Conservation (phyloP, 2,113 vertebrate genomes). For the Rhinolophus ferrumequinum region DNA sequence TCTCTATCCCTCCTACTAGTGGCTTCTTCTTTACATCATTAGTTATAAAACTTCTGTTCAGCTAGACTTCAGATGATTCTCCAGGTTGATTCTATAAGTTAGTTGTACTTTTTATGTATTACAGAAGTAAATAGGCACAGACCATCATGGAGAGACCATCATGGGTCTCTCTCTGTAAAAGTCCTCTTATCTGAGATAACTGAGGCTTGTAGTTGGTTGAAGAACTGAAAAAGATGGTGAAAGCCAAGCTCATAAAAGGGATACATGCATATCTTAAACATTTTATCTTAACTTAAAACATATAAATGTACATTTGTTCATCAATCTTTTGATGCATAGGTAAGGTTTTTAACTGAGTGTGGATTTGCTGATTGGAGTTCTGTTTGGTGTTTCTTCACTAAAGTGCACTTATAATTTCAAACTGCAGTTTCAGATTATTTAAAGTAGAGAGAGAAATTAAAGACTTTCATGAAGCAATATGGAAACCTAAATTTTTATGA, state of each 20-base stretch:
- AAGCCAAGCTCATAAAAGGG: constrained; percentile 25
- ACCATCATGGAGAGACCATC: too few relatives aligned
- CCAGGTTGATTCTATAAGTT: too few relatives aligned
- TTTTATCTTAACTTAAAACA: constrained; percentile 37
- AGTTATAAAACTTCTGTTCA: too few relatives aligned
- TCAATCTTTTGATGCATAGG: background rate
- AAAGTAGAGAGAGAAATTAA: background rate
- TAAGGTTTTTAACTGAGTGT: background rate
- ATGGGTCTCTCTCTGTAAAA: background rate
- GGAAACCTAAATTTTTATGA: constrained; percentile 17
- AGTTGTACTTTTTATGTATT: too few relatives aligned
- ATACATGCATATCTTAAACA: background rate
- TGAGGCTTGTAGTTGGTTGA: background rate
- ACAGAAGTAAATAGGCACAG: too few relatives aligned
- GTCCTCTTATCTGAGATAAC: background rate
- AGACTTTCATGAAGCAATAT: background rate
- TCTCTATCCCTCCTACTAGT: too few relatives aligned
- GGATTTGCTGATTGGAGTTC: background rate
- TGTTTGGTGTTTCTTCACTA: constrained; percentile 5
- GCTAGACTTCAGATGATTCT: too few relatives aligned
- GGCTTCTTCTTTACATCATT: too few relatives aligned
- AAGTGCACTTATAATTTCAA: background rate
- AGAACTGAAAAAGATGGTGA: background rate
- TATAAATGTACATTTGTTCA: background rate
- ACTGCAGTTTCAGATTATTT: background rate